phyloP scores from a whole-genome alignment of 2,113 vertebrate species.

The Pampusana beccarii region DNA sequence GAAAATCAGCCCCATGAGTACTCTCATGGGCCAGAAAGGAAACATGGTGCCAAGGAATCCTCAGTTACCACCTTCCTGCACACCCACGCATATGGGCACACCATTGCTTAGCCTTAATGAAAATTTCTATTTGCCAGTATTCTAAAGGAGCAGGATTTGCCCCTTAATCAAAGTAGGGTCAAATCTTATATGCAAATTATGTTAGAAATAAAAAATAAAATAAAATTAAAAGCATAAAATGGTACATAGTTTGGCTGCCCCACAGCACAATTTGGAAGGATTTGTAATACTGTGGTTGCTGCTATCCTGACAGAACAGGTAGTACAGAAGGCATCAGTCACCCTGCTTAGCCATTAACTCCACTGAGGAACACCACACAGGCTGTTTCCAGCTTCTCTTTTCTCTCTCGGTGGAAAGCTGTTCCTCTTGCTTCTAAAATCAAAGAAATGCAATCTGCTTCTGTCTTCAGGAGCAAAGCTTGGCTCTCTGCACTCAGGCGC shows the following conservation, averaged over 20 bases:
- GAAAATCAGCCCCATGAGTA: not conserved
- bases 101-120: not conserved
- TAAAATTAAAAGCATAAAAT: not conserved
- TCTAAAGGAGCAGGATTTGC: not conserved
- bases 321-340: not conserved
- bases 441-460: not conserved
- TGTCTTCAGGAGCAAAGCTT: not conserved
- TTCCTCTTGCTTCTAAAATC: not conserved
- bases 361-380: not conserved
- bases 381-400: not conserved
- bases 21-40: not conserved
- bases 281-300: not conserved
- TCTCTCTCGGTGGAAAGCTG: not conserved
- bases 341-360: not conserved
- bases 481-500: not conserved
- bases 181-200: not conserved
- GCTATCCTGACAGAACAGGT: not conserved
- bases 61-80: not conserved
- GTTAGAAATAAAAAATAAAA: not conserved
- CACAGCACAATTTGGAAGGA: not conserved
- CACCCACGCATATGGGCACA: accelerated
- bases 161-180: not conserved
- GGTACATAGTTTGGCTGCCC: too few relatives aligned
- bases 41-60: not conserved
- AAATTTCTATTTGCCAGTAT: not conserved